Evolutionary conservation across 2,113 vertebrate species (phyloP).

Genomic region (Corythornis cristatus): DNA sequence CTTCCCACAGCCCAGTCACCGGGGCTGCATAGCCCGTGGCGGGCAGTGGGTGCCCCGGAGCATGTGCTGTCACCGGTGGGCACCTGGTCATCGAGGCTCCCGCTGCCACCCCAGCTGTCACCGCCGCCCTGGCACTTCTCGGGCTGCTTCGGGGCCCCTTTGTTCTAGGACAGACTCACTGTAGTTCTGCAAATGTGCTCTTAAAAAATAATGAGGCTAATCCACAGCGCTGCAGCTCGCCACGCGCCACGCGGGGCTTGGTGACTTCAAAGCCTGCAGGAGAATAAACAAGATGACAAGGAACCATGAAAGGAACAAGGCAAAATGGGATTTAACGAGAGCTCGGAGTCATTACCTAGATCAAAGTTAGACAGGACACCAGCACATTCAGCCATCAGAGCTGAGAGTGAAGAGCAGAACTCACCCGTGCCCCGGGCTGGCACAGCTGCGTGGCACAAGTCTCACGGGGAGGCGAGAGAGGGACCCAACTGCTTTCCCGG

Average conservation of each 20-base stretch:
- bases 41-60: accelerated
- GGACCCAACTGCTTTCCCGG: neutral
- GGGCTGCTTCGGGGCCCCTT: neutral
- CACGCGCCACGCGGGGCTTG: neutral
- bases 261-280: slow-evolving; percentile 52
- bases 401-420: neutral
- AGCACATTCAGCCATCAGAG: neutral
- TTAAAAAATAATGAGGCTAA: neutral
- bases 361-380: slow-evolving; percentile 45
- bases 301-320: neutral
- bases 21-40: accelerated
- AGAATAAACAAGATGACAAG: neutral
- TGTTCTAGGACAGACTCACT: neutral
- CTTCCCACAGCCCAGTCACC: neutral
- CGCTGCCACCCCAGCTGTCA: neutral
- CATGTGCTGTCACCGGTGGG: accelerated
- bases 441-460: neutral
- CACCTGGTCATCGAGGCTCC: accelerated
- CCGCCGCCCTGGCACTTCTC: neutral
- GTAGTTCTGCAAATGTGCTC: neutral
- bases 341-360: slow-evolving; percentile 38
- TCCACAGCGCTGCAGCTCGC: accelerated
- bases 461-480: neutral
- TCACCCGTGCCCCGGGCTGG: neutral
- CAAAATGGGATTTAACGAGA: neutral